Percentiles rank a stretch among this genome's conserved stretches.
phyloP scores from a whole-genome alignment of 92 coral and sea anemone genomes.

The Muricea muricata region DNA sequence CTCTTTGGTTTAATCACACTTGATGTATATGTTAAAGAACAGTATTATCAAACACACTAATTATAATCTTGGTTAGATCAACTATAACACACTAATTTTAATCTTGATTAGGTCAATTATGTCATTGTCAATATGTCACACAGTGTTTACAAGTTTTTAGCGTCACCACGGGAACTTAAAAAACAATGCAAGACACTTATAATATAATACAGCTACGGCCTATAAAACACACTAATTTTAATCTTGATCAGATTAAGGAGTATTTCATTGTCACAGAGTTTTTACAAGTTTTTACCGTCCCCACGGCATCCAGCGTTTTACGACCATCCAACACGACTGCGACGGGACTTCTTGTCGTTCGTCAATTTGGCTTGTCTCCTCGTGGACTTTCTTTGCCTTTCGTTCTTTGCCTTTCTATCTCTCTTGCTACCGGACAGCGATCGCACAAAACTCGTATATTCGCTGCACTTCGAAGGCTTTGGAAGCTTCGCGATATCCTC shows the following conservation, averaged over 20 bases:
- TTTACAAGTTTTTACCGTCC: neutral
- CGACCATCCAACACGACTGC: neutral
- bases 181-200: no score
- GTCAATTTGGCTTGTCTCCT: neutral
- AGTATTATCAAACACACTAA: no score
- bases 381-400: neutral
- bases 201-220: no score
- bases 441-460: neutral
- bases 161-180: no score
- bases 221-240: no score
- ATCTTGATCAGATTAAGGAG: neutral
- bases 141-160: no score
- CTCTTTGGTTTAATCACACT: no score
- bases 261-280: neutral
- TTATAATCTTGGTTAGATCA: no score
- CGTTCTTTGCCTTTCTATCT: neutral
- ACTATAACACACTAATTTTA: no score
- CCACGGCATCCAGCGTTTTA: neutral
- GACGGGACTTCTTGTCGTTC: neutral
- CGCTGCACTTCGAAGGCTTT: neutral
- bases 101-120: no score
- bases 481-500: neutral
- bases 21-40: no score
- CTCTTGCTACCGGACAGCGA: neutral
- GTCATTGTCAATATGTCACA: no score